Evolutionary conservation across 2,113 vertebrate genomes (phyloP), one percentile per base, ranked within the genome.

Genomic region (Eolophus roseicapilla): DNA sequence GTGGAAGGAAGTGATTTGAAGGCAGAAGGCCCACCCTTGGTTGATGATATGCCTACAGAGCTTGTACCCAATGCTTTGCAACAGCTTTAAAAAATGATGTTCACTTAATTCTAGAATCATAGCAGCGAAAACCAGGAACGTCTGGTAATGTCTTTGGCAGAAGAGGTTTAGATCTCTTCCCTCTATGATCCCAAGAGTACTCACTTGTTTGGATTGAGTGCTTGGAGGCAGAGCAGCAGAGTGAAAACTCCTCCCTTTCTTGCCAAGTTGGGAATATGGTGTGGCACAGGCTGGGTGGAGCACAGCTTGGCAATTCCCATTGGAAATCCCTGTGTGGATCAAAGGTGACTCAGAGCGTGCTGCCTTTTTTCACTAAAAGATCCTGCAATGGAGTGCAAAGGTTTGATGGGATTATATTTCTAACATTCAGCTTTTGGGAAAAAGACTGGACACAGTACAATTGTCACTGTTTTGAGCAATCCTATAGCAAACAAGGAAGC

Each of bases 381-480:
- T 43, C 37, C 64, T 77, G n/a, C 73, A 76, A 86, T 69, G 76
- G 31, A 39, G 35, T 52, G 19, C 33, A 52, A 84, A 69, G 33
- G 44, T 62, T 88, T 70, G 49, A 62, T 53, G 85, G 62, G 24
- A 49, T 92, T 97, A 44, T 50, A 57, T 91, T 92, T 95, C 68
- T 57, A 80, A 85, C 13, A n/a, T 57, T 57, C 92, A 52, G 17
- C 37, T 83, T 77, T 77, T 59, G 55, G 44, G 39, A 60, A 87
- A 82, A 86, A 88, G 50, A 16, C 65, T 89, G 71, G 89, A 19
- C 12, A 64, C 35, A 65, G 21, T 63, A 68, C 81, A 65, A 13
- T 57, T 87, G 65, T 50, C 7, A 4, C 77, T 86, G 43, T 86
- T 94, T 28, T 17, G 24, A 88, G 57, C 39, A 80, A 79, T 89